phyloP scores from a whole-genome alignment of 1,140 invertebrate species.

The Aphaenogaster floridana region DNA sequence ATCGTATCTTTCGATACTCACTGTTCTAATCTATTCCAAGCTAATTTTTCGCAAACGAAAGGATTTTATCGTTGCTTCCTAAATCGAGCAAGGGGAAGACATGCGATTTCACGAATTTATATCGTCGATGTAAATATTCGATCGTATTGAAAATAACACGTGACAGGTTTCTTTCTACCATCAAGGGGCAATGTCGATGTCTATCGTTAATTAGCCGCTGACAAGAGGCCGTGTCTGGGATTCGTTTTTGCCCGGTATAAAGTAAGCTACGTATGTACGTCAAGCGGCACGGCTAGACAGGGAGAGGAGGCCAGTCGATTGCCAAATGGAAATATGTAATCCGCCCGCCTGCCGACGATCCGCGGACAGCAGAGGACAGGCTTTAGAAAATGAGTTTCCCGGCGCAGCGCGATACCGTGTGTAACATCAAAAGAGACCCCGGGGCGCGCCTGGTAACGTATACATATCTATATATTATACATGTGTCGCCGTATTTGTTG shows the following conservation, averaged over 20 bases:
- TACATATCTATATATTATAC: conserved; percentile 55
- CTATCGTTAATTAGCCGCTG: conserved; percentile 76
- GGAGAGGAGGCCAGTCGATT: conserved; percentile 73
- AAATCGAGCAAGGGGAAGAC: conserved; percentile 7
- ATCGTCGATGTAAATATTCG: conserved; percentile 63
- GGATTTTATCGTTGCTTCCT: background rate
- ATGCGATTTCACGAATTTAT: conserved; percentile 56
- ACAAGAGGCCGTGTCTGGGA: conserved; percentile 72
- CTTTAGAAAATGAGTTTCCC: conserved; percentile 78
- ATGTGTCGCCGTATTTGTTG: conserved; percentile 50
- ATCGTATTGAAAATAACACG: conserved; percentile 63
- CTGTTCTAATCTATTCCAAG: background rate
- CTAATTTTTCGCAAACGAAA: background rate
- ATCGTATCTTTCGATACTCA: background rate
- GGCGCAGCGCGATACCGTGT: conserved; percentile 49
- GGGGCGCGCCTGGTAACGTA: conserved; percentile 47
- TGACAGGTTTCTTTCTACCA: conserved; percentile 73
- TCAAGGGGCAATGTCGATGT: conserved; percentile 62
- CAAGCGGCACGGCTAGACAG: conserved; percentile 70
- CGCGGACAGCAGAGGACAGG: conserved; percentile 78
- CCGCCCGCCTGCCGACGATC: conserved; percentile 67
- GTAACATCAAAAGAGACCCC: conserved; percentile 75
- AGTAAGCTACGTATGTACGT: conserved; percentile 76
- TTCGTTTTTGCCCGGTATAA: conserved; percentile 73
- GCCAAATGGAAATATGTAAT: conserved; percentile 79